Base-by-base conservation (phyloP, 2,113 vertebrate species). In the Aviceda subcristata region DNA sequence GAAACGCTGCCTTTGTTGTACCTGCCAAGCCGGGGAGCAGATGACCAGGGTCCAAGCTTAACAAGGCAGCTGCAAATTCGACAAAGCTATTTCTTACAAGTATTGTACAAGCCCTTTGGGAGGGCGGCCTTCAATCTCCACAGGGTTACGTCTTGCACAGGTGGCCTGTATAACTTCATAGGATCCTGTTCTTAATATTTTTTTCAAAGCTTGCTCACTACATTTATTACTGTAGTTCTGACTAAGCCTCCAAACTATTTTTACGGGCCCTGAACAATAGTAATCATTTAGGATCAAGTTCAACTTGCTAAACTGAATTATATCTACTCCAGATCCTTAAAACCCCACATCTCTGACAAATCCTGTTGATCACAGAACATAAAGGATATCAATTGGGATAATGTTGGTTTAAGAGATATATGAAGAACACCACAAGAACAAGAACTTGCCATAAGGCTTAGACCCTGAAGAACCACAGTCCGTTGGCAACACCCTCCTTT, bases 201-300 rank as follows among this genome's bases (percentile, higher is more conserved):
- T 94, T 92, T 97, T 94, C 85, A 97, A 92, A 95, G 90, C 57
- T 87, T 86, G 92, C 92, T 97, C 66, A 84, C 46, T 87, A 60
- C 60, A 64, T 97, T 97, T 97, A 96, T 97, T 97, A 96, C 83
- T 95, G 86, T 6, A 77, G 92, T 88, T 95, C 92, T 98, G 95
- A 98, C 92, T 96, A 97, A 97, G 79, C 78, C 71, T 95, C 84
- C 75, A 92, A 97, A 97, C 73, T 97, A 97, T 97, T 98, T 97
- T 97, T 97, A 97, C 6, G 9, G 41, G 75, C 55, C 73, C 94
- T 83, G 51, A 75, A 93, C 63, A 97, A 98, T 15, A 97, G 93
- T 64, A 93, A 94, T 92, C 57, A 79, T 95, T 96, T 82, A 95
- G 39, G 36, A 93, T 95, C 80, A 91, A 97, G 83, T 50, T 96